A percentile compares a stretch with the other conserved stretches of the same genome.
These are phyloP conservation scores for Eudyptes chrysolophus DNA, from an alignment of 2,113 vertebrate genomes.

Conservation along the genomic window DNA sequence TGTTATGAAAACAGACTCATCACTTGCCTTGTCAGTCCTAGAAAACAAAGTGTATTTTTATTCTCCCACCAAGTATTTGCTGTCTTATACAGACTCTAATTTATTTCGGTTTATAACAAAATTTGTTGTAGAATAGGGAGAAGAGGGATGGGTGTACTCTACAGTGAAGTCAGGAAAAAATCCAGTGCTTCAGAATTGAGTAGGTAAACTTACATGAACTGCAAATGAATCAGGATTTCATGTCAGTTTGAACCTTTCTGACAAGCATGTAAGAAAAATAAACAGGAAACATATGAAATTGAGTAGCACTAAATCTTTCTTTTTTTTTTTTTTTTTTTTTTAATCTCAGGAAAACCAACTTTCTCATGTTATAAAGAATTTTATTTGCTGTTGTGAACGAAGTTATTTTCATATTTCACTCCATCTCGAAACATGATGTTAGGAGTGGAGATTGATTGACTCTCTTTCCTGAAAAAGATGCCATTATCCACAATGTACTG, in stretches of 20 bases:
- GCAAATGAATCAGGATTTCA: neutral
- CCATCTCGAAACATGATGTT: accelerated
- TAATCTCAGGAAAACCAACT: neutral
- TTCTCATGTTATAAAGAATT: neutral
- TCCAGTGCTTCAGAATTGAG: neutral
- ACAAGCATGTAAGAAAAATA: neutral
- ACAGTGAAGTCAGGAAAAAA: neutral
- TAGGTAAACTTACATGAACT: neutral
- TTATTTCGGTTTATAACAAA: neutral
- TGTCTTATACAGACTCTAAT: neutral
- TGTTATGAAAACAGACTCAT: neutral
- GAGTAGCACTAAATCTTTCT: neutral
- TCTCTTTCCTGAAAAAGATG: neutral
- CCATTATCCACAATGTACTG: accelerated
- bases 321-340: neutral
- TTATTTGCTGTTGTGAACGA: neutral
- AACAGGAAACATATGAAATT: neutral
- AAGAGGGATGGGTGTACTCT: neutral
- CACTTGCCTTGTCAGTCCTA: neutral
- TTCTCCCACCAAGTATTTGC: neutral
- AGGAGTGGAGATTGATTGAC: neutral
- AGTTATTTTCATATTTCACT: neutral
- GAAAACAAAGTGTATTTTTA: neutral
- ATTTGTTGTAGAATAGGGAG: neutral
- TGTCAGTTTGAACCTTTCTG: neutral